Evolutionary conservation across 2,888 invertebrate species (phyloP).

Genomic region (Drosophila macrospina): DNA sequence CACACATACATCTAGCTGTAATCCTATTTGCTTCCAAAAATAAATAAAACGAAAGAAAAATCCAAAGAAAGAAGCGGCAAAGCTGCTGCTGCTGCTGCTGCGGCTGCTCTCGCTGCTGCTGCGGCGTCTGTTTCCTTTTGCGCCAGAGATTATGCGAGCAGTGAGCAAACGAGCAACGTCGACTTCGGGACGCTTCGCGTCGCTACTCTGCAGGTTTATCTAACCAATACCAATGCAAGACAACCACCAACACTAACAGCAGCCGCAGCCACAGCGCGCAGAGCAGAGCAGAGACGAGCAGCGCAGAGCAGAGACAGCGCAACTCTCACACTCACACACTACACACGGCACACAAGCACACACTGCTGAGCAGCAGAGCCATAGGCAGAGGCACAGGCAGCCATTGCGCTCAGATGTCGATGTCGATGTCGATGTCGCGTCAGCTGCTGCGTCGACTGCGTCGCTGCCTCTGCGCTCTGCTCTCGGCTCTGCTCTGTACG

Average conservation of each 20-base stretch:
- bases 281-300: slow-evolving; percentile 29
- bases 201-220: slow-evolving; percentile 67
- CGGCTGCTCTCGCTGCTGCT: slow-evolving; percentile 41
- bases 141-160: slow-evolving; percentile 57
- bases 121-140: slow-evolving; percentile 65
- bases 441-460: slow-evolving; percentile 58
- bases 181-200: slow-evolving; percentile 20
- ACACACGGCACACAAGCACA: neutral
- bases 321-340: slow-evolving; percentile 34
- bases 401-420: slow-evolving; percentile 62
- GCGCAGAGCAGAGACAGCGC: slow-evolving; percentile 29
- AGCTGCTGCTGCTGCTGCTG: slow-evolving; percentile 60
- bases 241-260: slow-evolving; percentile 60
- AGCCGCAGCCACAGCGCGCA: slow-evolving; percentile 27
- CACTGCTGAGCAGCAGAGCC: slow-evolving; percentile 5
- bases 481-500: slow-evolving; percentile 35
- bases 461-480: slow-evolving; percentile 33
- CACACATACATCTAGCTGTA: slow-evolving; percentile 47
- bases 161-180: slow-evolving; percentile 15
- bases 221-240: slow-evolving; percentile 66
- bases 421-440: slow-evolving; percentile 49
- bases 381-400: slow-evolving; percentile 45
- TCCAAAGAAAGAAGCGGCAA: slow-evolving; percentile 71
- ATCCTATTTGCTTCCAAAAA: slow-evolving; percentile 79
- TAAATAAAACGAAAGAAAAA: slow-evolving; percentile 65